These are phyloP conservation scores for Coregonus sp. DNA, from an alignment of 2,797 vertebrate genomes.

Conservation along the genomic window DNA sequence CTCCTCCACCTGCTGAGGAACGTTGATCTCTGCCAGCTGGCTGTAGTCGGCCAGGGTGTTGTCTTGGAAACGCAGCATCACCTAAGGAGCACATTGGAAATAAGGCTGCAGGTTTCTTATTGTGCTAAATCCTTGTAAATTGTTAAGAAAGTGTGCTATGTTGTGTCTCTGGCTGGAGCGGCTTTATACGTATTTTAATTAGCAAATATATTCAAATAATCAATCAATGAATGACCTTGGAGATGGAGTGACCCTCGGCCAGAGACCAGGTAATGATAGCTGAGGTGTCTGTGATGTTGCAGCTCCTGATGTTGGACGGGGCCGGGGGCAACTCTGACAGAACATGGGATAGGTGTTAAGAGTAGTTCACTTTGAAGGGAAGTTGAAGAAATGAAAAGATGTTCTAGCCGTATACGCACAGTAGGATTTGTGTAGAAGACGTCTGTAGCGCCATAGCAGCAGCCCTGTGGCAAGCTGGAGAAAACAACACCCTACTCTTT, in stretches of 20 bases:
- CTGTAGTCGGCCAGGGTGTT: conserved; percentile 76
- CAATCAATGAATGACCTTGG: conserved; percentile 57
- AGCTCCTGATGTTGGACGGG: conserved; percentile 78
- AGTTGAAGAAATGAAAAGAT: no score
- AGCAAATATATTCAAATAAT: background rate
- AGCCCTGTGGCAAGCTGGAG: no score
- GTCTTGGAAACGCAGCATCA: conserved; percentile 79
- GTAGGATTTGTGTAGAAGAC: no score
- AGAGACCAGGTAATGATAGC: conserved; percentile 81
- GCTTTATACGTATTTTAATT: background rate
- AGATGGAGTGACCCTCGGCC: conserved; percentile 82
- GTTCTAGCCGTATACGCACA: no score
- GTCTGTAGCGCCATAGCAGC: no score
- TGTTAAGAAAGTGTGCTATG: background rate
- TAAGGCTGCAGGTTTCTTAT: no score
- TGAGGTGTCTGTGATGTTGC: conserved; percentile 82
- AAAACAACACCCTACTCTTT: no score
- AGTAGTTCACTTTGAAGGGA: background rate
- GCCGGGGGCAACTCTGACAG: conserved; percentile 79
- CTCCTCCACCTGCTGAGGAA: conserved; percentile 59
- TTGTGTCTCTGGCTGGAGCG: background rate
- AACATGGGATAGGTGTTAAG: background rate
- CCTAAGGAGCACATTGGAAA: background rate
- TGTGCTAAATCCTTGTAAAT: background rate
- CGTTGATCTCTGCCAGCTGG: conserved; percentile 81